Conservation (phyloP, 2,797 vertebrate species). For the Anableps anableps region DNA sequence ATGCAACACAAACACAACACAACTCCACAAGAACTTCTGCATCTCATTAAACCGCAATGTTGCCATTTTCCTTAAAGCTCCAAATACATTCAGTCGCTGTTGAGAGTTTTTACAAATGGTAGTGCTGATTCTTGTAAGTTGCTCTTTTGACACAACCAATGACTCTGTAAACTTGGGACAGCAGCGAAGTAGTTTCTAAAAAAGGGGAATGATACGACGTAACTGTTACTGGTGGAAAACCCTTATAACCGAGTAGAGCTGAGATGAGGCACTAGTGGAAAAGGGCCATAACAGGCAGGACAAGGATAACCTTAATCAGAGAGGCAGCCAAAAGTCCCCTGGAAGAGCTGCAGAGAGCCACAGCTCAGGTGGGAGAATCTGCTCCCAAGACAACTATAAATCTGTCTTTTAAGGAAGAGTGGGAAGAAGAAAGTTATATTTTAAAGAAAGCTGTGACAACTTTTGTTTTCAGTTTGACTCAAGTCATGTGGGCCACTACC, state of each 20-base stretch:
- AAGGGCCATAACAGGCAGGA: not conserved
- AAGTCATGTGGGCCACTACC: not conserved
- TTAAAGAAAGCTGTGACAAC: not conserved
- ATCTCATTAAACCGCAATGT: too few species aligned
- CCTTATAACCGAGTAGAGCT: not conserved
- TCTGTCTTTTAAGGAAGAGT: not conserved
- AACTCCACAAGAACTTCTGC: too few species aligned
- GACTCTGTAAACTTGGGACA: not conserved
- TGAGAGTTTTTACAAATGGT: not conserved
- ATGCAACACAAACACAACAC: not conserved
- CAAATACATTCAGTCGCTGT: not conserved
- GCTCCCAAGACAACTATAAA: not conserved
- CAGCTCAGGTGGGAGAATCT: not conserved
- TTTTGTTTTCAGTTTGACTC: not conserved
- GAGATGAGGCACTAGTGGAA: not conserved
- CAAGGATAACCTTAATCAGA: not conserved
- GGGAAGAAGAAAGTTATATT: not conserved
- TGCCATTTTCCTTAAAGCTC: too few species aligned
- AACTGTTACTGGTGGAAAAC: not conserved
- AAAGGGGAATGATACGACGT: not conserved
- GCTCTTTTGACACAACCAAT: not conserved
- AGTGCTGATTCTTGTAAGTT: not conserved
- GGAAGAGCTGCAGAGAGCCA: not conserved
- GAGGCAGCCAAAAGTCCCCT: not conserved
- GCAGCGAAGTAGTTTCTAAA: not conserved